Conservation (phyloP, 2,113 vertebrate genomes). For the Corythornis vintsioides region DNA sequence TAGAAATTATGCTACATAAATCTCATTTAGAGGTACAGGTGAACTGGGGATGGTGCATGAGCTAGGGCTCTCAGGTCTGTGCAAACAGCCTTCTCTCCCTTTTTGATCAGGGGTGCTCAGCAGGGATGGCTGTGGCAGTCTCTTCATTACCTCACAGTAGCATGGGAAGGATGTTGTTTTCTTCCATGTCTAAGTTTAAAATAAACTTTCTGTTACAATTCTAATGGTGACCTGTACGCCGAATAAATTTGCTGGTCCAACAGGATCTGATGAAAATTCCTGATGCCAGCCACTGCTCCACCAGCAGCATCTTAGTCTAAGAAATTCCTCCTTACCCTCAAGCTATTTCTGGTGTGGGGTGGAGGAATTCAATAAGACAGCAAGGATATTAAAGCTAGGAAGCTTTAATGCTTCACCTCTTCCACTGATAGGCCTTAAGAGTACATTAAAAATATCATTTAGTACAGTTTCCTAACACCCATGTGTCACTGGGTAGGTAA, state of each 20-base stretch:
- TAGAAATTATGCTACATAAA: not conserved
- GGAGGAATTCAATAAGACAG: not conserved
- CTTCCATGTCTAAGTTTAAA: not conserved
- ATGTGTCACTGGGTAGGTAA: slow-evolving; percentile 35
- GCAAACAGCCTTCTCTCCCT: not conserved
- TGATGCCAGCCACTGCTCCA: not conserved
- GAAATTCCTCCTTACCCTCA: not conserved
- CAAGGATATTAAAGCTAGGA: not conserved
- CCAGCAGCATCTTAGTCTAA: not conserved
- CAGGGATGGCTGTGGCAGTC: not conserved
- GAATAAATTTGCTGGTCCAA: not conserved
- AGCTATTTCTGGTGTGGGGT: not conserved
- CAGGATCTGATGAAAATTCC: not conserved
- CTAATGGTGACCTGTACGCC: not conserved
- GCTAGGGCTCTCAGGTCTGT: rapidly evolving
- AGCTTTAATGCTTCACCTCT: slow-evolving; percentile 15
- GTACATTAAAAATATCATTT: not conserved
- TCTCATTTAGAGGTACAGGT: not conserved
- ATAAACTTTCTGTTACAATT: not conserved
- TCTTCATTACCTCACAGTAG: not conserved
- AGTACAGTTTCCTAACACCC: not conserved
- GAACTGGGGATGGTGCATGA: not conserved
- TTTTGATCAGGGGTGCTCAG: not conserved
- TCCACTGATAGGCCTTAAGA: slow-evolving; percentile 1
- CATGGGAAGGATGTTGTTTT: not conserved